Evolutionary conservation across 2,888 invertebrate genomes (phyloP).

Genomic region (Cheilosia grossa): DNA sequence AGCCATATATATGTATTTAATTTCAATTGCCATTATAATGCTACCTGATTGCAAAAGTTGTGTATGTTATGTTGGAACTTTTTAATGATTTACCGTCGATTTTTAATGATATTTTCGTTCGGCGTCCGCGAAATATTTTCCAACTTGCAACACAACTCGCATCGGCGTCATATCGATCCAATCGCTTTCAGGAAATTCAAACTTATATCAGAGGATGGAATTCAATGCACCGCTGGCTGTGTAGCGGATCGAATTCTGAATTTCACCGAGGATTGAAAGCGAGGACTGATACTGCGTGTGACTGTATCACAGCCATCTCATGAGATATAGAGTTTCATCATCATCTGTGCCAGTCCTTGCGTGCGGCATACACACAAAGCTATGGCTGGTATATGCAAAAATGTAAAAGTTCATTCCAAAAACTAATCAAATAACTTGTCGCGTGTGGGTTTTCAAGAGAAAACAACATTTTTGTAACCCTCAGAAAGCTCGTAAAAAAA

Average conservation of each 20-base stretch:
- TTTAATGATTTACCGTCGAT: neutral
- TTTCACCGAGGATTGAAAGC: neutral
- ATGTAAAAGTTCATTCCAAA: conserved; percentile 9
- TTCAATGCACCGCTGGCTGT: conserved; percentile 11
- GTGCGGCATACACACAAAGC: no score
- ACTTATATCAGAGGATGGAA: conserved; percentile 24
- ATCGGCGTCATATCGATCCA: conserved; percentile 30
- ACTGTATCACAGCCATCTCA: neutral
- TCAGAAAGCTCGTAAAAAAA: neutral
- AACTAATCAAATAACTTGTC: conserved; percentile 20
- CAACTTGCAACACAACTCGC: neutral
- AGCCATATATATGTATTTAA: neutral
- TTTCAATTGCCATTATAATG: neutral
- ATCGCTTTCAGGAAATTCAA: conserved; percentile 35
- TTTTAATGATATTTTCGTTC: neutral
- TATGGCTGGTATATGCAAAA: neutral
- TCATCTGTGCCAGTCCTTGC: neutral
- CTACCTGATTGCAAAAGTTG: neutral
- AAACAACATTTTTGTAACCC: neutral
- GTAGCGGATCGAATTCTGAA: neutral
- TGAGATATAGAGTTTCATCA: conserved; percentile 1
- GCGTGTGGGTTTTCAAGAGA: neutral
- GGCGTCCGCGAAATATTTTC: neutral
- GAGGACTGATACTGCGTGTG: neutral
- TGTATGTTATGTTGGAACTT: neutral